Base-by-base conservation (phyloP, 2,888 invertebrate species). In the Cyaniris semiargus region DNA sequence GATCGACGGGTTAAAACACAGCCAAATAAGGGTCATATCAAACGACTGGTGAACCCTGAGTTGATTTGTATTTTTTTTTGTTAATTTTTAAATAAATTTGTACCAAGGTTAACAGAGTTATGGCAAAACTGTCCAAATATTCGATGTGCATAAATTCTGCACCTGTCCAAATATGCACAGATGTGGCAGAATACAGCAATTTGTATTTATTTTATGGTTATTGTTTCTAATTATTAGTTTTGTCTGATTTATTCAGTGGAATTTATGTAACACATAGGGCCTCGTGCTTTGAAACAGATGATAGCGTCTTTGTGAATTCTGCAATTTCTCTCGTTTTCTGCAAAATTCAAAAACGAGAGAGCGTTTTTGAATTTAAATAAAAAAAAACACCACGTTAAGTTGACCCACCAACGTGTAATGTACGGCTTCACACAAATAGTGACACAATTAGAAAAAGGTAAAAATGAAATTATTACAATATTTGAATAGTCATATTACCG, bases 131-230 rank as follows among this genome's bases (percentile, higher is more conserved):
- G 60, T 60, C 23, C 13, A 27, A 60, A 60, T 23, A 13, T 10
- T n/a, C 58, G 3, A 8, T 7, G n/a, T 58, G 58, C 6, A 58
- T 10, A 21, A 58, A 8, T 58, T 60, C 21, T 60, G 13, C 60
- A 60, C 60, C 23, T 60, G 60, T 23, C 27, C 23, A 66, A 66
- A 31, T 66, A 66, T 66, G 60, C 23, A 66, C 66, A 66, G 27
- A 1, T 31, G 27, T 66, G 23, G 4, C 23, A 23, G 23, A 60
- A 21, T n/a, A 58, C 21, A 21, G 1, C n/a, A 58, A 18, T 21
- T 21, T 58, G 21, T 58, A 58, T 8, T 21, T 8, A 58, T 8
- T 53, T 53, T 53, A 53, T 56, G 58, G 3, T 21, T 44, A 44
- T 53, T 53, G 53, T 58, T 58, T 58, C 8, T 58, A 21, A 21